Evolutionary conservation across 1,140 invertebrate species (phyloP).

Genomic region (Vanessa tameamea): DNA sequence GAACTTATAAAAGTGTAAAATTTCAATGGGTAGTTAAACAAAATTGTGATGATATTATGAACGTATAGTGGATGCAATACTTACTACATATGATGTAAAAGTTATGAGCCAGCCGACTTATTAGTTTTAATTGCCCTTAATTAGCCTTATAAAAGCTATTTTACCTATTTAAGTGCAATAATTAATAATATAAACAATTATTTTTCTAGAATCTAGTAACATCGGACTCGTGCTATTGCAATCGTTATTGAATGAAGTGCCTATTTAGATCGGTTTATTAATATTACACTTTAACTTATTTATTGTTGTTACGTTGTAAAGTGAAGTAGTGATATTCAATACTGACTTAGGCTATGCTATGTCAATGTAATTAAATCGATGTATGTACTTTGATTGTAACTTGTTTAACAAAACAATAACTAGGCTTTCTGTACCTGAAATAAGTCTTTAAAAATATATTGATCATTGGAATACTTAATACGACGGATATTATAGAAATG

Average conservation of each 20-base stretch:
- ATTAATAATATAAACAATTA: background rate
- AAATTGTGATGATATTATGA: background rate
- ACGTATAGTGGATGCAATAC: background rate
- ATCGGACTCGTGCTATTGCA: background rate
- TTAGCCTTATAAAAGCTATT: background rate
- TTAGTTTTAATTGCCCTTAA: conserved; percentile 3
- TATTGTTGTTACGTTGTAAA: background rate
- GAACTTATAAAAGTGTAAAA: too few species aligned
- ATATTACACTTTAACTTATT: background rate
- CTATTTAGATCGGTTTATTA: background rate
- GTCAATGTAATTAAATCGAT: background rate
- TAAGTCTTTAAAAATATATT: background rate
- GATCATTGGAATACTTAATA: too few species aligned
- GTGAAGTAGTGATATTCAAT: background rate
- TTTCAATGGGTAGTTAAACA: too few species aligned
- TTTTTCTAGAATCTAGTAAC: background rate
- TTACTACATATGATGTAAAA: background rate
- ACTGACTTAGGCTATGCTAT: background rate
- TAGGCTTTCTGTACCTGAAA: background rate
- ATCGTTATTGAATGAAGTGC: background rate
- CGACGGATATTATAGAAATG: background rate
- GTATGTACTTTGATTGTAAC: conserved; percentile 6
- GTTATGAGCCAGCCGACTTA: background rate
- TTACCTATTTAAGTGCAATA: background rate
- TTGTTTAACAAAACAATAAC: background rate